Conservation (phyloP, 92 coral and sea anemone species). For the Palythoa grandis region DNA sequence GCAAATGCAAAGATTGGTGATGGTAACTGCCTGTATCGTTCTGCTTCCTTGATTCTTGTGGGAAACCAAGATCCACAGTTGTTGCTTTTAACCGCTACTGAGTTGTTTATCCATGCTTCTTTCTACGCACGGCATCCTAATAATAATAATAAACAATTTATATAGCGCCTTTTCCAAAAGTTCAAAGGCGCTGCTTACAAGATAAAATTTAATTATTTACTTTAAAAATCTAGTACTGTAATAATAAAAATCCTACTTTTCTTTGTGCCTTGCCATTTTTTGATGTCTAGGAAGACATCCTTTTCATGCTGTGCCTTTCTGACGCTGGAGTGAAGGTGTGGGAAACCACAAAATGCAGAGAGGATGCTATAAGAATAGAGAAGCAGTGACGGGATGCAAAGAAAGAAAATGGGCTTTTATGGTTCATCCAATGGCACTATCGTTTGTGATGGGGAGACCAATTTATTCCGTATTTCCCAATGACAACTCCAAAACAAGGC, state of each 20-base stretch:
- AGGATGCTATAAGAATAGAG: conserved; percentile 34
- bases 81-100: neutral
- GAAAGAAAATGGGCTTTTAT: neutral
- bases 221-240: too few relatives aligned
- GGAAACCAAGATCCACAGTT: conserved; percentile 38
- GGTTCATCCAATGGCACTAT: neutral
- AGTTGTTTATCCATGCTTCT: neutral
- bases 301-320: conserved; percentile 41
- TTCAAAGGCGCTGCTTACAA: too few relatives aligned
- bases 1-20: conserved; percentile 8
- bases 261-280: neutral
- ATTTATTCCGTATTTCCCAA: neutral
- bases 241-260: too few relatives aligned
- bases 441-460: neutral
- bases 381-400: conserved; percentile 38
- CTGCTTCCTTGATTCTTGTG: conserved; percentile 35
- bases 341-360: conserved; percentile 46
- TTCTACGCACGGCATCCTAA: neutral
- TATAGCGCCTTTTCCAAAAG: too few relatives aligned
- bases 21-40: conserved; percentile 46
- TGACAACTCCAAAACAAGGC: too few relatives aligned
- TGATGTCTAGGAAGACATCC: neutral
- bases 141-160: too few relatives aligned
- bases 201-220: too few relatives aligned
- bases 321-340: conserved; percentile 32